Base-by-base conservation (phyloP, 1,140 invertebrate species). In the Chymomyza costata region DNA sequence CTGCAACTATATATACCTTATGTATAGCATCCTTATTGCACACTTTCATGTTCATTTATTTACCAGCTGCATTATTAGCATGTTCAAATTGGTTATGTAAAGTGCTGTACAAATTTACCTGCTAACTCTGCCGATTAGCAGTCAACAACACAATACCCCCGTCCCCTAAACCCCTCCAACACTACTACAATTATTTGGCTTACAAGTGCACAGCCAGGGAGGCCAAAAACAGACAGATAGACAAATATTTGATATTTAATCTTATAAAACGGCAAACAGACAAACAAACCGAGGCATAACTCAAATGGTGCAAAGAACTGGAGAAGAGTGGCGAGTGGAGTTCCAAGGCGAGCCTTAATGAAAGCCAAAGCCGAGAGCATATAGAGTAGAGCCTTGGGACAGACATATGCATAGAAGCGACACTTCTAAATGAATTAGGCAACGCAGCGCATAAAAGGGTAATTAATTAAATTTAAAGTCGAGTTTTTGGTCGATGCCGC, bases 391-490 rank as follows among this genome's bases (percentile, higher is more conserved):
- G n/a, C n/a, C n/a, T n/a, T n/a, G n/a, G n/a, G n/a, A n/a, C n/a
- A 8, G 3, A 3, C 21, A 25, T 25, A 25, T 25, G 21, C 21
- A 25, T 3, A 25, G 32, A 8, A 13, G 6, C 11, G 8, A 17
- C 34, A 17, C 34, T 60, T 55, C 46, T 61, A 49, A 13, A 34
- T 41, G 61, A 57, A 46, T 65, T 68, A 65, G 45, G 52, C 46
- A 69, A 61, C 50, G n/a, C 54, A 57, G 49, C 54, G 64, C 73
- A 68, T 80, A 57, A 68, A 68, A 80, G 61, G 67, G 64, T 71
- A 80, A 80, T 80, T 80, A 80, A 80, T 80, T 80, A 68, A 80
- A 80, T 80, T 80, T 80, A 68, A 80, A 80, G 52, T 71, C 55
- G 56, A 53, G 47, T 58, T 41, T 53, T 38, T 6, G 31, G 6